Evolutionary conservation across 2,797 vertebrate species (phyloP).

Genomic region (Macroramphosus scolopax): DNA sequence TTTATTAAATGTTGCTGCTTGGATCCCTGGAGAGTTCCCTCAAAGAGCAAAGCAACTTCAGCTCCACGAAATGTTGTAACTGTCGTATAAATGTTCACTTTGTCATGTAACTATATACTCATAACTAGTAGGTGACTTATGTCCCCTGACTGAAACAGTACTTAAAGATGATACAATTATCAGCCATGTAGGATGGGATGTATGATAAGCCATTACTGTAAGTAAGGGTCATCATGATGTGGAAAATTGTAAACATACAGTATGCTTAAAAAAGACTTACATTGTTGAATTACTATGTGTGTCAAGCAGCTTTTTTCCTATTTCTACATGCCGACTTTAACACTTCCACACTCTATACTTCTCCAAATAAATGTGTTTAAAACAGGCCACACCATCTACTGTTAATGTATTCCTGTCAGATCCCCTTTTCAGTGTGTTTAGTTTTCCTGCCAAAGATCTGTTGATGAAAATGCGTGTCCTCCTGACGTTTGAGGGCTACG

Average conservation of each 20-base stretch:
- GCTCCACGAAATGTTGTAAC: neutral
- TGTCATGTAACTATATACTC: neutral
- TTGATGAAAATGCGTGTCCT: conserved; percentile 37
- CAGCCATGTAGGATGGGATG: too few species aligned
- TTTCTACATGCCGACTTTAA: neutral
- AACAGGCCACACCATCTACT: conserved; percentile 7
- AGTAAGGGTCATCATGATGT: too few species aligned
- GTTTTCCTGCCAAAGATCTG: conserved; percentile 37
- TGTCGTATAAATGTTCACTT: neutral
- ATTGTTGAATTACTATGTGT: too few species aligned
- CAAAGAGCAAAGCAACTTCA: neutral
- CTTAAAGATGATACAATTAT: conserved; percentile 33
- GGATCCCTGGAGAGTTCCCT: neutral
- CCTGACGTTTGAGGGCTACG: conserved; percentile 39
- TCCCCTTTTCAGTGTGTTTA: conserved; percentile 17
- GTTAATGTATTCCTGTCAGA: conserved; percentile 26
- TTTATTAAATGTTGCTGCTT: neutral
- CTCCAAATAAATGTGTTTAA: conserved; percentile 8
- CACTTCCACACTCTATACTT: neutral
- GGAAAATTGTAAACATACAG: too few species aligned
- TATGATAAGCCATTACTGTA: too few species aligned
- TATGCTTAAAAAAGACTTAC: too few species aligned
- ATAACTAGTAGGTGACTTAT: conserved; percentile 9
- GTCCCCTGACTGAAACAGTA: conserved; percentile 16
- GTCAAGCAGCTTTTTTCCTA: conserved; percentile 38